phyloP scores from a whole-genome alignment of 2,113 vertebrate genomes.

The Lepisosteus osseus region DNA sequence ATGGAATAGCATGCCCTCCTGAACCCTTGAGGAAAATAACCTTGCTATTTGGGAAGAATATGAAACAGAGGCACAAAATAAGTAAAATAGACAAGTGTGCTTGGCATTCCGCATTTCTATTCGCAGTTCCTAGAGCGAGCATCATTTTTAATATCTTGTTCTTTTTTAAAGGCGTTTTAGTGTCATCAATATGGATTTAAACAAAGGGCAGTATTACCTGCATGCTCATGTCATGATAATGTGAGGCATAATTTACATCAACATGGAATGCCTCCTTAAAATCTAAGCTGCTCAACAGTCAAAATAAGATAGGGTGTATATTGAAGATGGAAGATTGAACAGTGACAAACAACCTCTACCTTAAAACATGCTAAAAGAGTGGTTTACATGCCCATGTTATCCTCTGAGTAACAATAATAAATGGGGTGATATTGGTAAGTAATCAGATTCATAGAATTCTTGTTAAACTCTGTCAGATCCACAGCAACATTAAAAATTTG shows the following conservation, averaged over 20 bases:
- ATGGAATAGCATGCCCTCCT: conserved; percentile 95
- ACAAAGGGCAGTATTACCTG: conserved; percentile 9
- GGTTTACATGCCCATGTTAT: conserved; percentile 53
- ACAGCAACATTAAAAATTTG: conserved; percentile 72
- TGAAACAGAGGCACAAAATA: conserved; percentile 84
- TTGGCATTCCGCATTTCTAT: conserved; percentile 78
- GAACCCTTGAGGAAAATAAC: conserved; percentile 94
- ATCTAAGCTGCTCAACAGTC: not conserved
- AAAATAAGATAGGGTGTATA: conserved; percentile 3
- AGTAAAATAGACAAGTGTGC: conserved; percentile 89
- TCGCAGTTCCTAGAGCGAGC: conserved; percentile 66
- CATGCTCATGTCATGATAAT: conserved; percentile 18
- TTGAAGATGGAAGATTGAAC: conserved; percentile 14
- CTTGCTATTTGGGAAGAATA: conserved; percentile 84
- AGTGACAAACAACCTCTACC: conserved; percentile 40
- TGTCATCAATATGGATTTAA: conserved; percentile 6
- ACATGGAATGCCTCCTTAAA: not conserved
- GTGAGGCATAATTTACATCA: conserved; percentile 8
- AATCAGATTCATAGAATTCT: conserved; percentile 33
- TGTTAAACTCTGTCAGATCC: conserved; percentile 65
- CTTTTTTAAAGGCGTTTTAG: conserved; percentile 19
- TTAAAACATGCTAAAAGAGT: conserved; percentile 51
- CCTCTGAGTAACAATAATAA: conserved; percentile 58
- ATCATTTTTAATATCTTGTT: not conserved
- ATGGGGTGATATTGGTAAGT: conserved; percentile 47